Base-by-base conservation (phyloP, 2,113 vertebrate genomes). In the Rhegmatorhina hoffmannsi region DNA sequence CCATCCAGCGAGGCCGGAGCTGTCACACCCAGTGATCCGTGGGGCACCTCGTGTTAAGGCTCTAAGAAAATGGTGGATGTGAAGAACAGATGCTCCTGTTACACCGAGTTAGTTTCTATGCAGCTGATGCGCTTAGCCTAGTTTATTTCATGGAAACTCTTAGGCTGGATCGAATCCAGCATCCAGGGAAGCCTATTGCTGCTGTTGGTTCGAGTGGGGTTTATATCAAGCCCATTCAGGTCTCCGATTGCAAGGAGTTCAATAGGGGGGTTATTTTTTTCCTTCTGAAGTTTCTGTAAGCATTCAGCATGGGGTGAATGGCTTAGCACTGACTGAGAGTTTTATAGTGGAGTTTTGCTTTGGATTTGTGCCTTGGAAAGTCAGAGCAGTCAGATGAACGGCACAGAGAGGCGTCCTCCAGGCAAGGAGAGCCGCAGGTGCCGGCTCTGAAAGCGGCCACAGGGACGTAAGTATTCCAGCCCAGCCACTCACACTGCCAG, bases 61-160 rank as follows among this genome's bases (percentile, higher is more conserved):
- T 38, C 1, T 34, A 1, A 78, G 94, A 88, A 96, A 95, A 93
- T 75, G 76, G 90, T 92, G 95, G 93, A 53, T 40, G 79, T 1
- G 76, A 81, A 93, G 95, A 94, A 95, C 94, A 93, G 95, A 92
- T 94, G 94, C 95, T 90, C 59, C 93, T 90, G 93, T 95, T 94
- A 73, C 93, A 83, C 72, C 19, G 34, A 88, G 95, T 80, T 94
- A 92, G 93, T 96, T 95, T 74, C 92, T 81, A 43, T 84, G 90
- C 96, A 88, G 88, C 94, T 89, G 94, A 95, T 96, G 94, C 10
- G 53, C 83, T 93, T 94, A 95, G 94, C 88, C 95, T 77, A 88
- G 94, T 93, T 92, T 93, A 86, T 91, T 96, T 90, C 75, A 77
- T 87, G 93, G 95, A 95, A 95, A 96, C 93, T 96, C 93, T 90